Percentiles rank a stretch among this genome's conserved stretches.
phyloP scores from a whole-genome alignment of 2,888 invertebrate species.

The Mythimna pallens region DNA sequence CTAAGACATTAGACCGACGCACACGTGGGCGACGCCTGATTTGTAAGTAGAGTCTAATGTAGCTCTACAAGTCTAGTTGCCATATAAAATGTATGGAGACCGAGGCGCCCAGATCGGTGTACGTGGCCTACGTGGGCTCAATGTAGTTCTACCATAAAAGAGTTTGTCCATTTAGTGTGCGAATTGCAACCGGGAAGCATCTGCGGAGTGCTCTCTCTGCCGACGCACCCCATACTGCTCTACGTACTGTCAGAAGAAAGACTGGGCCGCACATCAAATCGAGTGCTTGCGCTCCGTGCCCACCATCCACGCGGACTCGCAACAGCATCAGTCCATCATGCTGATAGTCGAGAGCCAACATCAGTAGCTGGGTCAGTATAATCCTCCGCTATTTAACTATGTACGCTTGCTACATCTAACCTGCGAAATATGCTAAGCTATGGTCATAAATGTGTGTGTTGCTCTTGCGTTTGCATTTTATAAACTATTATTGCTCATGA shows the following conservation, averaged over 20 bases:
- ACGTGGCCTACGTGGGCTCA: too few relatives aligned
- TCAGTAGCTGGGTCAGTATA: constrained; percentile 80
- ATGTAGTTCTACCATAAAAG: neutral
- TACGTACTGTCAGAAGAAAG: constrained; percentile 97
- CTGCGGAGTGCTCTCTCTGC: constrained; percentile 96
- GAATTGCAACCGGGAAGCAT: constrained; percentile 96
- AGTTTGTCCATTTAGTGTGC: constrained; percentile 92
- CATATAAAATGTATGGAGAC: too few relatives aligned
- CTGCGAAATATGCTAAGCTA: constrained; percentile 2
- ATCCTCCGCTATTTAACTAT: neutral
- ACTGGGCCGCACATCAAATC: constrained; percentile 96
- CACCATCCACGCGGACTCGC: constrained; percentile 83
- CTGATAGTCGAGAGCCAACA: constrained; percentile 95
- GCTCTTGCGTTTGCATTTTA: neutral
- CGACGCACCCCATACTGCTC: constrained; percentile 97
- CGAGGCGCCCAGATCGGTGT: too few relatives aligned
- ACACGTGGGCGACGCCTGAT: too few relatives aligned
- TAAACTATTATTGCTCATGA: constrained; percentile 5
- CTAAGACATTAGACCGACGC: neutral
- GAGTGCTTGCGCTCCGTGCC: constrained; percentile 94
- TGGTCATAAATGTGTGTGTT: neutral
- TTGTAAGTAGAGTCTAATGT: too few relatives aligned
- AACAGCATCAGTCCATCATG: constrained; percentile 94
- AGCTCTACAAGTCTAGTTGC: too few relatives aligned
- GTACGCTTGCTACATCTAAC: neutral